phyloP scores from a whole-genome alignment of 92 coral and sea anemone species.

The Palythoa heliodiscus region DNA sequence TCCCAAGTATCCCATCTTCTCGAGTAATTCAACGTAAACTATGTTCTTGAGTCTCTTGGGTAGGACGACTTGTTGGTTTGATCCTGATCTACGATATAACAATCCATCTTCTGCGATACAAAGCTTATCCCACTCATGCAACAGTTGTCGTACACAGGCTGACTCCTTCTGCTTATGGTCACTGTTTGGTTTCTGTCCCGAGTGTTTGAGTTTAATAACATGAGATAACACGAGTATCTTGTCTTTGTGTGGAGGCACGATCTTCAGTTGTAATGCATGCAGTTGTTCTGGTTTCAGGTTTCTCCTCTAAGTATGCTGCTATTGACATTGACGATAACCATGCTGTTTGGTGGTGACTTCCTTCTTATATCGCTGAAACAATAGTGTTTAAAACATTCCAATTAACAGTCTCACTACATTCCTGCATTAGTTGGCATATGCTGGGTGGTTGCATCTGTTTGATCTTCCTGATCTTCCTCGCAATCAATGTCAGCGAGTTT shows the following conservation, averaged over 20 bases:
- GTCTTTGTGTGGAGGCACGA: conserved; percentile 1
- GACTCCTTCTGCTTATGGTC: conserved; percentile 38
- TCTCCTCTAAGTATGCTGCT: too few relatives aligned
- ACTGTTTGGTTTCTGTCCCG: conserved; percentile 8
- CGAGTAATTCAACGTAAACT: conserved; percentile 46
- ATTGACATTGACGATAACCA: too few relatives aligned
- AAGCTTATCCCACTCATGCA: conserved; percentile 47
- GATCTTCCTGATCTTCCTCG: too few relatives aligned
- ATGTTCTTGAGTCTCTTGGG: conserved; percentile 30
- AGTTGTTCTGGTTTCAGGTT: too few relatives aligned
- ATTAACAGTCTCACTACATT: too few relatives aligned
- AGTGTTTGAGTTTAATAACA: conserved; percentile 18
- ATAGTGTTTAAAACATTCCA: too few relatives aligned
- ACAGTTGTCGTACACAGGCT: conserved; percentile 18
- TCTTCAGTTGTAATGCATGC: not conserved
- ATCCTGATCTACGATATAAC: not conserved
- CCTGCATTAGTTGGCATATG: too few relatives aligned
- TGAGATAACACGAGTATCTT: conserved; percentile 18
- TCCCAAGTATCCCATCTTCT: conserved; percentile 57
- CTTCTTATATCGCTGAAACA: too few relatives aligned
- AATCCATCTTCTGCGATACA: conserved; percentile 16
- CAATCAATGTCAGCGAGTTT: too few relatives aligned
- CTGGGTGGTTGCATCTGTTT: too few relatives aligned
- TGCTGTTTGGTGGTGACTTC: too few relatives aligned
- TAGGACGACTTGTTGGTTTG: conserved; percentile 28